Base-by-base conservation (phyloP, 2,113 vertebrate genomes). In the Pogonocichla stellata region DNA sequence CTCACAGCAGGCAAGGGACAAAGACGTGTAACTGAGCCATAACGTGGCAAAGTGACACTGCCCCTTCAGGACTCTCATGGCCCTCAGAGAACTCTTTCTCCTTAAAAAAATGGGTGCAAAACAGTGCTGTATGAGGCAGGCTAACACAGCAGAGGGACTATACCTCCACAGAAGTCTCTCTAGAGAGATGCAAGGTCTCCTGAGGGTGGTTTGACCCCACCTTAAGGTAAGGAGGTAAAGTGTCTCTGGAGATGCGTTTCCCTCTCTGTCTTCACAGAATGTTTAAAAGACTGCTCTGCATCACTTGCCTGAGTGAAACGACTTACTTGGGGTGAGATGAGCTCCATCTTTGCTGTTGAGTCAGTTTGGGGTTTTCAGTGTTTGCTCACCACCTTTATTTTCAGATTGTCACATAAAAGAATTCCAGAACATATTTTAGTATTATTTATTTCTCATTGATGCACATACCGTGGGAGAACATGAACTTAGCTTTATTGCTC, bases 371-470 rank as follows among this genome's bases (percentile, higher is more conserved):
- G 4, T 67, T 83, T 93, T 60, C 60, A 28, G 19, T n/a, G 38
- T 69, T 67, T 45, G 14, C 33, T 90, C 64, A 40, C 15, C 1
- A 19, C 51, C 56, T 86, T 90, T 62, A 51, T 69, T 82, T 47
- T 70, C 79, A 88, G 50, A 86, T 60, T 62, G 42, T 54, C 51
- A 62, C 31, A 10, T 60, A 43, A 86, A 88, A 86, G 61, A 93
- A 90, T 86, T 48, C 24, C 43, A 53, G 51, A 14, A 19, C 4
- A 20, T 86, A 78, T 90, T 93, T 93, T 80, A 71, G 22, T 11
- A 19, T 83, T 90, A 83, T 77, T 92, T 94, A 48, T 90, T 93
- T 92, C 65, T 61, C 69, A 86, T 56, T 94, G 80, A 92, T 86
- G 93, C 88, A 34, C 71, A 83, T n/a, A 24, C 72, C 8, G 0